Evolutionary conservation across 2,888 invertebrate species (phyloP).

Genomic region (Phalera bucephala): DNA sequence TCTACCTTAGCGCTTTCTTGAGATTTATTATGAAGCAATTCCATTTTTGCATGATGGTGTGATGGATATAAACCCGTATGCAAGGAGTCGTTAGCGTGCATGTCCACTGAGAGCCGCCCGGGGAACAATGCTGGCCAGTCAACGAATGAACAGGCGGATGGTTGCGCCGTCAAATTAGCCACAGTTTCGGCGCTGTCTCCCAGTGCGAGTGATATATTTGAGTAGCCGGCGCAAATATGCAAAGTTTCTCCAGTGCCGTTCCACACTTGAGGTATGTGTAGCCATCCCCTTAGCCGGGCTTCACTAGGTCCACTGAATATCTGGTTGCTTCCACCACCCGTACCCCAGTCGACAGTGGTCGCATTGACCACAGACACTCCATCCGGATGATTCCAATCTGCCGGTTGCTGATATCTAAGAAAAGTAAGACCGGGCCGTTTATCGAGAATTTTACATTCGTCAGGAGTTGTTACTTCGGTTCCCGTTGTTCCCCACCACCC

Average conservation of each 20-base stretch:
- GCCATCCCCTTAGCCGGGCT: constrained; percentile 91
- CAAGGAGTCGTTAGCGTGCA: constrained; percentile 85
- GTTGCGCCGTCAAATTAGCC: constrained; percentile 86
- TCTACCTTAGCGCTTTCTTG: constrained; percentile 88
- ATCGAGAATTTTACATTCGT: constrained; percentile 90
- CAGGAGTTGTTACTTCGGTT: constrained; percentile 87
- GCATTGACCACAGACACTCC: constrained; percentile 93
- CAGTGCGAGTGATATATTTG: constrained; percentile 86
- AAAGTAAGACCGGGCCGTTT: constrained; percentile 94
- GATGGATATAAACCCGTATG: constrained; percentile 83
- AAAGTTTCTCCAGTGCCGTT: constrained; percentile 86
- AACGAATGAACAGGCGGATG: constrained; percentile 87
- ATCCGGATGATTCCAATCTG: constrained; percentile 94
- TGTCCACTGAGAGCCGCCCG: constrained; percentile 86
- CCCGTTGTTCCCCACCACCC: constrained; percentile 97
- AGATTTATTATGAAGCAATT: constrained; percentile 88
- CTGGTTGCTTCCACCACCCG: constrained; percentile 86
- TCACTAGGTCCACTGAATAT: constrained; percentile 88
- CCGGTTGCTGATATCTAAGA: constrained; percentile 93
- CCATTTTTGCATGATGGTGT: constrained; percentile 91
- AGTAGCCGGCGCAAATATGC: constrained; percentile 90
- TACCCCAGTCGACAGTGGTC: constrained; percentile 91
- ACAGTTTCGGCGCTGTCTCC: constrained; percentile 76
- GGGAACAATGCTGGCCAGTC: constrained; percentile 86
- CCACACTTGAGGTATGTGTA: constrained; percentile 91